Evolutionary conservation across 2,888 invertebrate species (phyloP).

Genomic region (Andrena minutula): DNA sequence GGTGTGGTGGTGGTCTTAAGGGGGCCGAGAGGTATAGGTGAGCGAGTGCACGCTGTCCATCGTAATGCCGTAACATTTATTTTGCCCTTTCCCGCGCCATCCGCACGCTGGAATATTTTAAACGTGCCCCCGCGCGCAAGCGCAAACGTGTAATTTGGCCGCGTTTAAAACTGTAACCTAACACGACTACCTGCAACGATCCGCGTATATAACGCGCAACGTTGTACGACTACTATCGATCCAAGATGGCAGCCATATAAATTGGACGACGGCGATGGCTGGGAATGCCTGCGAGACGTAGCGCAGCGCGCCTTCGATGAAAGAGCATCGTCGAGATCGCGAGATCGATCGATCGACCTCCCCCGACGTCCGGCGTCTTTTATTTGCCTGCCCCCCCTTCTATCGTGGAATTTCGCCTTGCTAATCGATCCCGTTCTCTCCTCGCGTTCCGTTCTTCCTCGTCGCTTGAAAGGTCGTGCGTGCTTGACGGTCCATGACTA

Average conservation of each 20-base stretch:
- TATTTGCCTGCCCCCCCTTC: not conserved
- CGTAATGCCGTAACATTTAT: conserved; percentile 83
- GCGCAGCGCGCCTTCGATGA: conserved; percentile 52
- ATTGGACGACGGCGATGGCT: conserved; percentile 74
- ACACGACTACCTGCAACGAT: conserved; percentile 80
- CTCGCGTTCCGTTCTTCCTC: not conserved
- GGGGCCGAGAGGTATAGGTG: conserved; percentile 71
- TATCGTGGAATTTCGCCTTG: not conserved
- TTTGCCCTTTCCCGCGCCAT: conserved; percentile 82
- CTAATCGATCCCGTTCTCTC: conserved; percentile 10
- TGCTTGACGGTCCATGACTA: too few species aligned
- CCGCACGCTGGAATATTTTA: conserved; percentile 83
- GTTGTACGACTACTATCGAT: conserved; percentile 79
- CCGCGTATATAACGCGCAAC: conserved; percentile 57
- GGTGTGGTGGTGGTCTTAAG: conserved; percentile 33
- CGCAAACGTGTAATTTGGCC: conserved; percentile 83
- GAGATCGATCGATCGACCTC: conserved; percentile 28
- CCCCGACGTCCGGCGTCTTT: not conserved
- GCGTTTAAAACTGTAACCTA: conserved; percentile 84
- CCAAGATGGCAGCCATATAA: conserved; percentile 82
- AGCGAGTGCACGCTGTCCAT: conserved; percentile 77
- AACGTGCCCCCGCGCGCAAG: conserved; percentile 73
- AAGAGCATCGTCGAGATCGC: conserved; percentile 54
- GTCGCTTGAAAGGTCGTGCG: not conserved
- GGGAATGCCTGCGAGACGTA: conserved; percentile 61